Conservation (phyloP, 2,113 vertebrate genomes). For the Osmerus eperlanus region DNA sequence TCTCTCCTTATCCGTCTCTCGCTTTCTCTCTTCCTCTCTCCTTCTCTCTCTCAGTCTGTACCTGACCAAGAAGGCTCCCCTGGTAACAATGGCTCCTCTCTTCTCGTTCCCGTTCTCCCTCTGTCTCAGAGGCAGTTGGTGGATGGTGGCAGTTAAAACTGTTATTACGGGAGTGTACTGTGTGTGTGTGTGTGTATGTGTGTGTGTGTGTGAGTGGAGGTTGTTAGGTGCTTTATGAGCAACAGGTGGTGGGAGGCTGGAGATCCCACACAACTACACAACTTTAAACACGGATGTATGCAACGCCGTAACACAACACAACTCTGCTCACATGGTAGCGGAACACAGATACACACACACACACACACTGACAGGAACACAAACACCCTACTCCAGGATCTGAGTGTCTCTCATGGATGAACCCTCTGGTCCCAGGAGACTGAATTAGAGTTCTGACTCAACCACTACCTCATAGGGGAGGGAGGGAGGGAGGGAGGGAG, state of each 20-base stretch:
- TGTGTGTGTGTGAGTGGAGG: background rate
- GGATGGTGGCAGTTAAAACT: background rate
- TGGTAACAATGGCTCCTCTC: too few species aligned
- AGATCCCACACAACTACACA: background rate
- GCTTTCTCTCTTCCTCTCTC: too few species aligned
- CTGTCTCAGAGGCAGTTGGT: too few species aligned
- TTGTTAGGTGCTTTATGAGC: background rate
- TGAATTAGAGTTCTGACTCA: conserved; percentile 3
- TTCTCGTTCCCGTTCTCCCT: too few species aligned
- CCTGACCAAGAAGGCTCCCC: too few species aligned
- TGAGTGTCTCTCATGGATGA: background rate
- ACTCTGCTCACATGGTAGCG: too few species aligned
- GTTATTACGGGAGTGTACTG: background rate
- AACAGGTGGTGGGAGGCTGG: conserved; percentile 2
- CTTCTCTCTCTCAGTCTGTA: too few species aligned
- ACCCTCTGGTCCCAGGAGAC: background rate
- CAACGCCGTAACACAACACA: background rate
- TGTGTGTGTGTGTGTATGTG: too few species aligned
- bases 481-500: background rate
- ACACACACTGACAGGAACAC: background rate
- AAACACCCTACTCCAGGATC: background rate
- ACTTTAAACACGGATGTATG: background rate
- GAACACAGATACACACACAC: background rate
- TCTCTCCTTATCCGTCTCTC: too few species aligned
- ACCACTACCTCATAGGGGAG: background rate